Conservation (phyloP, 1,140 invertebrate genomes). For the Hylaeus anthracinus region DNA sequence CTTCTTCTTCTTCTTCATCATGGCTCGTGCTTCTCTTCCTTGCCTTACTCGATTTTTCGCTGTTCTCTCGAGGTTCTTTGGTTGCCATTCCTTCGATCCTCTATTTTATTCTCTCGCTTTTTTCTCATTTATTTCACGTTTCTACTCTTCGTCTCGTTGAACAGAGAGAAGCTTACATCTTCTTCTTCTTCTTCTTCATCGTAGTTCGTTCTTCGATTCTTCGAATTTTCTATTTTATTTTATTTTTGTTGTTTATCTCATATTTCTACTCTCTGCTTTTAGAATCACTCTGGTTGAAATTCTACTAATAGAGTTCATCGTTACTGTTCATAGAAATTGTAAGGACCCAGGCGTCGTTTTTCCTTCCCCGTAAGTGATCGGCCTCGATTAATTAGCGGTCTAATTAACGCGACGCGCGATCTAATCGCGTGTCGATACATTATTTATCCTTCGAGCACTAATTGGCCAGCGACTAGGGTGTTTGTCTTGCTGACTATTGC, state of each 20-base stretch:
- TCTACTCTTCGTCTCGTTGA: too few species aligned
- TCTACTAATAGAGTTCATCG: too few species aligned
- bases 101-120: not conserved
- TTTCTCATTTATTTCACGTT: not conserved
- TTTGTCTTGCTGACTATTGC: conserved; percentile 1
- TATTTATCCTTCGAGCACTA: conserved; percentile 65
- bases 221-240: too few species aligned
- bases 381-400: conserved; percentile 62
- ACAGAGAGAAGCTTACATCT: too few species aligned
- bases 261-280: too few species aligned
- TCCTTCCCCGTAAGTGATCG: conserved; percentile 9
- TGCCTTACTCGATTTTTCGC: not conserved
- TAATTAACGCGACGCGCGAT: conserved; percentile 68
- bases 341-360: not conserved
- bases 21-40: not conserved
- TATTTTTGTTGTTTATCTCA: too few species aligned
- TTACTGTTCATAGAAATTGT: not conserved
- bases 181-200: not conserved
- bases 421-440: conserved; percentile 62
- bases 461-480: conserved; percentile 63
- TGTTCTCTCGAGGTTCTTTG: too few species aligned
- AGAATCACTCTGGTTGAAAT: too few species aligned
- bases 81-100: not conserved
- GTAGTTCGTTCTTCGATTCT: too few species aligned
- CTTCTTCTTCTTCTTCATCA: not conserved